Percentiles rank a stretch among this genome's conserved stretches.
Conservation (phyloP, 2,888 invertebrate genomes). For the Oxytorus armatus region DNA sequence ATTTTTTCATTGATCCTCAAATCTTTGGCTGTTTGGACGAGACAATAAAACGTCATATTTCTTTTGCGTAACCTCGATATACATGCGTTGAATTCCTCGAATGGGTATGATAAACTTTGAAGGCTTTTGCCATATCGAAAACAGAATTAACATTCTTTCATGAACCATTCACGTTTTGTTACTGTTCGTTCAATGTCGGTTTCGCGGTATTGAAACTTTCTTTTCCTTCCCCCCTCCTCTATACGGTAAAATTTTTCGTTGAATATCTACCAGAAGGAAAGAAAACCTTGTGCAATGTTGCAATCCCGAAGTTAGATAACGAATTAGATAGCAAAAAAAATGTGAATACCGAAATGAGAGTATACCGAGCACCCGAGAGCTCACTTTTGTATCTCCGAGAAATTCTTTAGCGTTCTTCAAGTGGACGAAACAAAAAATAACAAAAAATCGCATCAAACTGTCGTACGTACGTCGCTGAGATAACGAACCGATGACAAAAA, state of each 20-base stretch:
- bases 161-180: neutral
- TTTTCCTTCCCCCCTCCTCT: constrained; percentile 17
- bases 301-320: too few species aligned
- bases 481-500: constrained; percentile 26
- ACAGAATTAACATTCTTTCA: neutral
- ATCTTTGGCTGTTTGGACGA: constrained; percentile 44
- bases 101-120: constrained; percentile 14
- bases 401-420: neutral
- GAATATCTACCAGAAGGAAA: constrained; percentile 35
- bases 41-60: constrained; percentile 6
- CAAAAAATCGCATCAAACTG: constrained; percentile 4
- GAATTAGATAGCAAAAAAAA: constrained; percentile 17
- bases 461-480: constrained; percentile 15
- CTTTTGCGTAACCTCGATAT: neutral
- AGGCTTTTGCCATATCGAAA: constrained; percentile 1
- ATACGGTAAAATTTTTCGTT: constrained; percentile 28
- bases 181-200: constrained; percentile 2
- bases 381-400: constrained; percentile 19
- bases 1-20: constrained; percentile 48
- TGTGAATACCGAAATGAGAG: constrained; percentile 5
- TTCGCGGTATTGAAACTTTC: constrained; percentile 1
- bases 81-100: constrained; percentile 21
- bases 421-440: constrained; percentile 8
- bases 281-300: too few species aligned
- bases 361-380: too few species aligned